These are phyloP conservation scores for Parazoanthus swiftii DNA, from an alignment of 92 coral and sea anemone species.

Conservation along the genomic window DNA sequence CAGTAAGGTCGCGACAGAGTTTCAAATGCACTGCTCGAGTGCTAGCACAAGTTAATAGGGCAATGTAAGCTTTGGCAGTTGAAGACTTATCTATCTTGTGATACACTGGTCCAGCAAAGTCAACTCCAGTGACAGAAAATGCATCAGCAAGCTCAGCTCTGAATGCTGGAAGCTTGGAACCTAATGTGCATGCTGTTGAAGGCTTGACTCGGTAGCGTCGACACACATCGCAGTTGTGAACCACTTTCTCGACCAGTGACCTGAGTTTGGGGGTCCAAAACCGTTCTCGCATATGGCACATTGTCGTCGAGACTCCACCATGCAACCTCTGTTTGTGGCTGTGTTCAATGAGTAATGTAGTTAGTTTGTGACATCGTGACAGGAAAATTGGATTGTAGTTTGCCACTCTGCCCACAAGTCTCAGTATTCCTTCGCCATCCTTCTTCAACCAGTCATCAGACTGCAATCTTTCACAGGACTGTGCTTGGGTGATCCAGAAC, in stretches of 20 bases:
- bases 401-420: slow-evolving; percentile 44
- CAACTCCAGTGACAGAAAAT: slow-evolving; percentile 58
- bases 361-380: slow-evolving; percentile 37
- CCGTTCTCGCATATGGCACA: slow-evolving; percentile 52
- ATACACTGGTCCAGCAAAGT: slow-evolving; percentile 57
- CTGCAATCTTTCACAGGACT: not conserved
- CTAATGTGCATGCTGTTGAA: not conserved
- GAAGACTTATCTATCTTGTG: slow-evolving; percentile 25
- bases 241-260: slow-evolving; percentile 42
- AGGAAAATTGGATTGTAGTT: slow-evolving; percentile 48
- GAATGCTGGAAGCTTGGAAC: slow-evolving; percentile 31
- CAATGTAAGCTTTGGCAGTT: slow-evolving; percentile 52
- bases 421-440: slow-evolving; percentile 34
- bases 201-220: slow-evolving; percentile 40
- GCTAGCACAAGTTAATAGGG: slow-evolving; percentile 55
- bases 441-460: slow-evolving; percentile 14
- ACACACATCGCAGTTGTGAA: slow-evolving; percentile 38
- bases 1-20: slow-evolving; percentile 46
- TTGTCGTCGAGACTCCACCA: slow-evolving; percentile 63
- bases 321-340: slow-evolving; percentile 53
- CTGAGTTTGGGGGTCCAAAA: slow-evolving; percentile 61
- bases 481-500: slow-evolving; percentile 33
- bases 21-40: slow-evolving; percentile 54
- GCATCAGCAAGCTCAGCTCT: slow-evolving; percentile 39
- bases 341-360: slow-evolving; percentile 37